phyloP scores from a whole-genome alignment of 2,113 vertebrate genomes.

The Hydropotes inermis region DNA sequence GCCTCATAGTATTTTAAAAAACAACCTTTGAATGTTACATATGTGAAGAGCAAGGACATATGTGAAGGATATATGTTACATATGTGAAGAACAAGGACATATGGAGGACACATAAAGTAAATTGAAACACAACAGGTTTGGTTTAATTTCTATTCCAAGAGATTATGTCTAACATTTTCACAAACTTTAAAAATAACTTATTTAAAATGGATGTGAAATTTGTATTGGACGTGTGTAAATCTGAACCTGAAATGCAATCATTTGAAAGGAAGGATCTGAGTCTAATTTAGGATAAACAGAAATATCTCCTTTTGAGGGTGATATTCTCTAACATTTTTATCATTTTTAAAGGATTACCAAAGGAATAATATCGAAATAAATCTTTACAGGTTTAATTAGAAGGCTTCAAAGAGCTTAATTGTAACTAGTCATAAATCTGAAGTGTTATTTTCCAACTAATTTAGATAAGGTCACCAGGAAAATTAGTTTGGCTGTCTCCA shows the following conservation, averaged over 20 bases:
- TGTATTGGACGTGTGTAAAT: neutral
- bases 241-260: neutral
- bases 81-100: neutral
- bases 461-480: conserved; percentile 85
- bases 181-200: neutral
- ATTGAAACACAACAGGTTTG: neutral
- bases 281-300: conserved; percentile 47
- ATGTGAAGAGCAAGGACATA: neutral
- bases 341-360: conserved; percentile 79
- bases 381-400: conserved; percentile 84
- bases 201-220: neutral
- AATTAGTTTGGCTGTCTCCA: conserved; percentile 77
- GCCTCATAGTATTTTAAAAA: neutral
- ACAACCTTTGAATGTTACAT: neutral
- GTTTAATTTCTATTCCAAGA: neutral
- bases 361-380: conserved; percentile 80
- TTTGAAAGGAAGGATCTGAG: neutral
- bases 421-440: conserved; percentile 80
- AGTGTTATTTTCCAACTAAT: conserved; percentile 82
- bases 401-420: conserved; percentile 83
- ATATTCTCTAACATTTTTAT: conserved; percentile 79
- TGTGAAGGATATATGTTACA: neutral
- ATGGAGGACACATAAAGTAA: neutral
- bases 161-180: too few relatives aligned
- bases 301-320: conserved; percentile 57